A percentile compares a stretch with the other conserved stretches of the same genome.
phyloP scores from a whole-genome alignment of 2,888 invertebrate genomes.

The Selenia dentaria region DNA sequence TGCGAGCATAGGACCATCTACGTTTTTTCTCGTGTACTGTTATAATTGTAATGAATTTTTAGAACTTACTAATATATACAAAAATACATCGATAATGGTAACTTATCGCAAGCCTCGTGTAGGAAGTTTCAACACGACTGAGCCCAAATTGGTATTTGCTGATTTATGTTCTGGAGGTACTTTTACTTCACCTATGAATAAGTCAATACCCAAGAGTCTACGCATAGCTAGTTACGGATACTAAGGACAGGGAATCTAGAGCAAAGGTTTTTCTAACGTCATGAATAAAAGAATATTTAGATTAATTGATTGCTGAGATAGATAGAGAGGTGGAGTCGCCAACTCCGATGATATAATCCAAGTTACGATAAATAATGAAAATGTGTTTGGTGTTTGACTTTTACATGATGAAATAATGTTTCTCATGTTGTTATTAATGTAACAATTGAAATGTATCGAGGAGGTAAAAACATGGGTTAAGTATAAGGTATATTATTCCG shows the following conservation, averaged over 20 bases:
- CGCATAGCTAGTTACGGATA: constrained; percentile 1
- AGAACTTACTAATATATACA: too few relatives aligned
- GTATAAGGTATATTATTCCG: too few relatives aligned
- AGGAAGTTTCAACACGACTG: constrained; percentile 41
- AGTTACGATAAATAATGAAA: too few relatives aligned
- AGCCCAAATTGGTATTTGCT: constrained; percentile 22
- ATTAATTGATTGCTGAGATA: constrained; percentile 11
- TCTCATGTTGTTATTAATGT: too few relatives aligned
- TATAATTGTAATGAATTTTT: too few relatives aligned
- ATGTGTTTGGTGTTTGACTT: too few relatives aligned
- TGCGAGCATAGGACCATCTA: too few relatives aligned
- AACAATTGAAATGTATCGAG: too few relatives aligned
- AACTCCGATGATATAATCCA: background rate
- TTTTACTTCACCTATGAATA: constrained; percentile 27
- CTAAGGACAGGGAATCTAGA: constrained; percentile 14
- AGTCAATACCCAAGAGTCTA: constrained; percentile 18
- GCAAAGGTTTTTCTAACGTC: constrained; percentile 17
- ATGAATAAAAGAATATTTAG: constrained; percentile 17
- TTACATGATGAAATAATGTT: too few relatives aligned
- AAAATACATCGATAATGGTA: too few relatives aligned
- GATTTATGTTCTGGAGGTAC: constrained; percentile 30
- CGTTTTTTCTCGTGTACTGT: too few relatives aligned
- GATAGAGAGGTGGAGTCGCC: constrained; percentile 11
- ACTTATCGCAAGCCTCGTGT: constrained; percentile 16
- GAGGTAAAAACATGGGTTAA: too few relatives aligned